phyloP scores from a whole-genome alignment of 2,888 invertebrate genomes.

The Myopa tessellatipennis region DNA sequence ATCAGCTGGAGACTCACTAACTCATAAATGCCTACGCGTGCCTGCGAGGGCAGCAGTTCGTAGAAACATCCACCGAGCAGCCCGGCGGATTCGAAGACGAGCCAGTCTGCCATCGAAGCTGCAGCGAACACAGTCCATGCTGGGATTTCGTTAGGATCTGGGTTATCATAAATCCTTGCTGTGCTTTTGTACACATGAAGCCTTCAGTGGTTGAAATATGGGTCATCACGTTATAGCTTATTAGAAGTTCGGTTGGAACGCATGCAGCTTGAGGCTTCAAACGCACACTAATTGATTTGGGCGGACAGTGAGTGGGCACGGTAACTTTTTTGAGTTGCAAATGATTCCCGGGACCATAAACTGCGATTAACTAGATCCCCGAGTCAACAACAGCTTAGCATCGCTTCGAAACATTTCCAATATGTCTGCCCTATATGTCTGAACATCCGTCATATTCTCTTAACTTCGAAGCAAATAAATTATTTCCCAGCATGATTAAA shows the following conservation, averaged over 20 bases:
- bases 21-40: conserved; percentile 18
- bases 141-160: background rate
- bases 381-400: too few species aligned
- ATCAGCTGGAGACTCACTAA: conserved; percentile 10
- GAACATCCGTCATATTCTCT: too few species aligned
- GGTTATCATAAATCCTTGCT: background rate
- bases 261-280: background rate
- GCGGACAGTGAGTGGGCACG: background rate
- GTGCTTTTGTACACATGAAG: background rate
- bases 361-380: too few species aligned
- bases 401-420: too few species aligned
- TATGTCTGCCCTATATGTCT: too few species aligned
- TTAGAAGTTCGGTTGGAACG: background rate
- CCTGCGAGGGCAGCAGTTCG: background rate
- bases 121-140: background rate
- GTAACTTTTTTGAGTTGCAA: too few species aligned
- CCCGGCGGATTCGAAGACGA: background rate
- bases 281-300: conserved; percentile 17
- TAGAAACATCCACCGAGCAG: background rate
- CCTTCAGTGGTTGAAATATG: background rate
- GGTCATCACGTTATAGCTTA: background rate
- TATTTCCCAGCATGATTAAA: too few species aligned
- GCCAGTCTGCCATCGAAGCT: background rate
- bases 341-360: too few species aligned
- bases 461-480: too few species aligned